Conservation (phyloP, 2,797 vertebrate genomes). For the Vultur gryphus region DNA sequence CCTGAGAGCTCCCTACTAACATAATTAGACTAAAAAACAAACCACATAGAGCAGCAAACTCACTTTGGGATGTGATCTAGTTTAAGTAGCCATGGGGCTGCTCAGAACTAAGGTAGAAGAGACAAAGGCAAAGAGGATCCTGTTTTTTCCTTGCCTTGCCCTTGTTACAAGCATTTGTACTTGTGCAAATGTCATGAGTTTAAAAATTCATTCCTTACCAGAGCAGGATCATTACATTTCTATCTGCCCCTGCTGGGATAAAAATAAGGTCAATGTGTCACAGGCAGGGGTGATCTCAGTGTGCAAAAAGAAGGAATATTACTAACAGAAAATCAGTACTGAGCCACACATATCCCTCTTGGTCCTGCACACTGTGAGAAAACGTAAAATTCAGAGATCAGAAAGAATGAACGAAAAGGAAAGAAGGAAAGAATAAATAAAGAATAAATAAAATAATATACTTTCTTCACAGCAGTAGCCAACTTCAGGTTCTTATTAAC, state of each 20-base stretch:
- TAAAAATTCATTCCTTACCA: constrained; percentile 4
- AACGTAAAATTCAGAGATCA: neutral
- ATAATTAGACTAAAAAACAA: constrained; percentile 20
- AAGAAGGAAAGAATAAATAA: neutral
- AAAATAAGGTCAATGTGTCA: constrained; percentile 13
- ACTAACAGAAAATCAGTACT: neutral
- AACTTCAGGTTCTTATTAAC: neutral
- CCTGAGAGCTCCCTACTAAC: neutral
- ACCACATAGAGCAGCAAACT: neutral
- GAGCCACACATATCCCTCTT: neutral
- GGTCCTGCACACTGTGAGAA: neutral
- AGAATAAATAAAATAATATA: neutral
- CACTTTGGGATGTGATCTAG: neutral
- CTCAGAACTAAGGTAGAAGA: neutral
- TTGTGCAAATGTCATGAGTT: neutral
- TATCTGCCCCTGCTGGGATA: neutral
- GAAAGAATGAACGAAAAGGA: neutral
- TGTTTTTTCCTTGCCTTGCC: neutral
- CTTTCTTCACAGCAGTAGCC: neutral
- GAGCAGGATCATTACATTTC: neutral
- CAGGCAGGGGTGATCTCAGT: neutral
- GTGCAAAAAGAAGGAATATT: neutral
- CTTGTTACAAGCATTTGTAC: neutral
- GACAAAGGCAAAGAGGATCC: neutral
- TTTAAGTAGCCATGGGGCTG: neutral